Base-by-base conservation (phyloP, 2,888 invertebrate species). In the Seira musarum region DNA sequence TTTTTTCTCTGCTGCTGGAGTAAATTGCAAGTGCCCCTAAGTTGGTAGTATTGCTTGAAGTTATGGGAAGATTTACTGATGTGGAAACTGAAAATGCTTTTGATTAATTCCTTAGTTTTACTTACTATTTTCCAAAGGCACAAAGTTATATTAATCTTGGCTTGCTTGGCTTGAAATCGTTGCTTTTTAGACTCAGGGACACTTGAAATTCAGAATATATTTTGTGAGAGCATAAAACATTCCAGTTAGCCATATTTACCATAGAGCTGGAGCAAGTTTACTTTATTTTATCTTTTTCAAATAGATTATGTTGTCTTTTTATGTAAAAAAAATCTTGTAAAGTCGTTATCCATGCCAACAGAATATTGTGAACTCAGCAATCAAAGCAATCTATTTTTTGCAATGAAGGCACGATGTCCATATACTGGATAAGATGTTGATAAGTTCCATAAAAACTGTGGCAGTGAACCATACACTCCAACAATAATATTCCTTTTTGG, bases 51-150 rank as follows among this genome's bases (percentile, higher is more conserved):
- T 25, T 30, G n/a, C 13, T 64, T 1, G 21, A 68, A 21, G 17
- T 25, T 61, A 61, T 75, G 79, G 65, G 71, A 74, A 80, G 66
- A 70, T 24, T 61, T 57, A 75, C 80, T 69, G 70, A 75, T 75
- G 74, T 65, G 80, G 74, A 80, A 80, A 70, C 74, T 80, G 21
- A 74, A 80, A 49, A 80, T 80, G 80, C 70, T 35, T 80, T 75
- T 75, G 80, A 80, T 80, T 80, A 80, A 80, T 80, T 75, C 74
- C 57, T 65, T 80, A 65, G 74, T 80, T 74, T 73, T 19, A 10
- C 19, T 61, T 75, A 67, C 53, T 65, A 21, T 60, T 77, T 71
- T 79, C 67, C 72, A 30, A 64, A 72, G 60, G 69, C 57, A 30
- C 3, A 30, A 30, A 30, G 30, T 30, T 30, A 30, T 30, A 30